Conservation (phyloP, 1,140 invertebrate genomes). For the Formica selysi region DNA sequence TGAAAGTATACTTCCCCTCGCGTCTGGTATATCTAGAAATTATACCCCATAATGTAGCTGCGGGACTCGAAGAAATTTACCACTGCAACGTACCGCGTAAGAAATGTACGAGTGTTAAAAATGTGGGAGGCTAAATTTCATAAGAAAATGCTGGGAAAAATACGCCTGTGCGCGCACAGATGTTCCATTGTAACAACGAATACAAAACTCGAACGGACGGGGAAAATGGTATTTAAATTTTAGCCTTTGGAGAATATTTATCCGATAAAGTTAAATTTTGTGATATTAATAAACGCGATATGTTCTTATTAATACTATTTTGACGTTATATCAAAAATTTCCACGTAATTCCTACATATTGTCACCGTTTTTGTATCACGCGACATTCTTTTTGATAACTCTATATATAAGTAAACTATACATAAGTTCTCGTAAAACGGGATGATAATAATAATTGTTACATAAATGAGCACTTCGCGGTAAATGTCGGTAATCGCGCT, state of each 20-base stretch:
- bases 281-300: slow-evolving; percentile 12
- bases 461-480: slow-evolving; percentile 70
- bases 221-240: slow-evolving; percentile 9
- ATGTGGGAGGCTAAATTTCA: slow-evolving; percentile 54
- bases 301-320: neutral
- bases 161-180: slow-evolving; percentile 53
- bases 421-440: slow-evolving; percentile 64
- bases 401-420: neutral
- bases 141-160: slow-evolving; percentile 43
- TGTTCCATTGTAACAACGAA: slow-evolving; percentile 41
- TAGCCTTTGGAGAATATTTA: slow-evolving; percentile 4
- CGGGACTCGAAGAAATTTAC: slow-evolving; percentile 63
- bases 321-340: neutral
- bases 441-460: slow-evolving; percentile 76
- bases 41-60: slow-evolving; percentile 55
- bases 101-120: slow-evolving; percentile 59
- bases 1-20: slow-evolving; percentile 45
- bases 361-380: neutral
- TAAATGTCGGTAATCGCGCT: slow-evolving; percentile 66
- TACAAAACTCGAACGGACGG: neutral
- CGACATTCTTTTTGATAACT: neutral
- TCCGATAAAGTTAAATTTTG: slow-evolving; percentile 24
- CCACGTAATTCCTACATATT: neutral
- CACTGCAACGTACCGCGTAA: slow-evolving; percentile 51
- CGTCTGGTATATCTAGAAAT: slow-evolving; percentile 57